A percentile compares a stretch with the other conserved stretches of the same genome.
Evolutionary conservation across 2,113 vertebrate genomes (phyloP).

Genomic region (Diphyllodes magnificus): DNA sequence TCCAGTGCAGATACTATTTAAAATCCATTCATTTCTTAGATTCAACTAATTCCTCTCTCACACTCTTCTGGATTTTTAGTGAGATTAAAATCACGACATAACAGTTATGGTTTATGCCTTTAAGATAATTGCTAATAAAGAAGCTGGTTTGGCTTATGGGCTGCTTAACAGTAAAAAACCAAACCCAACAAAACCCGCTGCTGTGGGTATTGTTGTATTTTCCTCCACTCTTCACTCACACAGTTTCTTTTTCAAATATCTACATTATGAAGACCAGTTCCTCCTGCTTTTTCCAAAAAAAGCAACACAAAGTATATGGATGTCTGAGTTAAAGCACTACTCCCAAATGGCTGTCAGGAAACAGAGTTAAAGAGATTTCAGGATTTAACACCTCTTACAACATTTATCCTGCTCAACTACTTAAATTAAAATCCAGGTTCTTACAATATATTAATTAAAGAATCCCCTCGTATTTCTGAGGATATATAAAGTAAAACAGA

Average conservation of each 20-base stretch:
- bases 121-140: not conserved
- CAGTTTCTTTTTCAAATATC: not conserved
- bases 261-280: not conserved
- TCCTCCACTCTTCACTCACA: not conserved
- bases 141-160: not conserved
- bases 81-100: not conserved
- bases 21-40: not conserved
- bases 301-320: not conserved
- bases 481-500: not conserved
- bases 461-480: not conserved
- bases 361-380: not conserved
- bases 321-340: not conserved
- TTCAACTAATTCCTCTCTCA: not conserved
- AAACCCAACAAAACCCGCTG: not conserved
- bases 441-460: not conserved
- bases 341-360: not conserved
- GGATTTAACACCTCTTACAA: not conserved
- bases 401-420: not conserved
- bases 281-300: not conserved
- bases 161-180: not conserved
- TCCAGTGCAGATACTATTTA: not conserved
- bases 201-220: not conserved
- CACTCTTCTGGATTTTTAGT: not conserved
- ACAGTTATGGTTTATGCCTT: not conserved
- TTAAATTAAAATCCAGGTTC: not conserved